Evolutionary conservation across 2,888 invertebrate species (phyloP), one percentile per base, ranked within the genome.

Genomic region (Xestia sexstrigata): DNA sequence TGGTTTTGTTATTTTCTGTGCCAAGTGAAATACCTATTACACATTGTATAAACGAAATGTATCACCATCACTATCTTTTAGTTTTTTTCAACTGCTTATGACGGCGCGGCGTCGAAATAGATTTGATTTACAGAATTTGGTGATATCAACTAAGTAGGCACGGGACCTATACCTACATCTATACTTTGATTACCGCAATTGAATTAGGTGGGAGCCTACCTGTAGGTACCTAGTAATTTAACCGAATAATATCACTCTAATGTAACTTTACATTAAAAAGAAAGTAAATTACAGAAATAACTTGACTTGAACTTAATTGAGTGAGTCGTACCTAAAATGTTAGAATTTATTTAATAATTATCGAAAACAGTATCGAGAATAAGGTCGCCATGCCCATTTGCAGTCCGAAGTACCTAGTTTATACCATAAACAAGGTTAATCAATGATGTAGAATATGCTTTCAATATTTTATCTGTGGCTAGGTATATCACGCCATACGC

Each of bases 321-420:
- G 35, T 42, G 30, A 20, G n/a, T 65, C 63, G 47, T 77, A n/a
- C n/a, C n/a, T n/a, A 70, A 65, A 63, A 65, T 47, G 45, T 52
- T 26, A 15, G 52, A 62, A 45, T 58, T 72, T 69, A 52, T 75
- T 68, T 76, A 45, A 26, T 55, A 70, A 71, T n/a, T 70, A 77
- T 76, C 26, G 35, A 42, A 17, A 69, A 69, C 70, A 35, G 1
- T 23, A n/a, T 42, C 55, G 55, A 1, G 11, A 70, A 55, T 70
- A 45, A 39, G 52, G 63, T 65, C 47, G 47, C 71, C 13, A 9
- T 47, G n/a, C 8, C 77, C 47, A 77, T 77, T 77, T 47, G 35
- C 26, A 55, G 23, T 65, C 15, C 39, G 13, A 47, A 42, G 30
- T 49, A 42, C 0, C 1, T 42, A 58, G 26, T 58, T 66, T 26